Base-by-base conservation (phyloP, 2,888 invertebrate genomes). In the Brachyptera putata region DNA sequence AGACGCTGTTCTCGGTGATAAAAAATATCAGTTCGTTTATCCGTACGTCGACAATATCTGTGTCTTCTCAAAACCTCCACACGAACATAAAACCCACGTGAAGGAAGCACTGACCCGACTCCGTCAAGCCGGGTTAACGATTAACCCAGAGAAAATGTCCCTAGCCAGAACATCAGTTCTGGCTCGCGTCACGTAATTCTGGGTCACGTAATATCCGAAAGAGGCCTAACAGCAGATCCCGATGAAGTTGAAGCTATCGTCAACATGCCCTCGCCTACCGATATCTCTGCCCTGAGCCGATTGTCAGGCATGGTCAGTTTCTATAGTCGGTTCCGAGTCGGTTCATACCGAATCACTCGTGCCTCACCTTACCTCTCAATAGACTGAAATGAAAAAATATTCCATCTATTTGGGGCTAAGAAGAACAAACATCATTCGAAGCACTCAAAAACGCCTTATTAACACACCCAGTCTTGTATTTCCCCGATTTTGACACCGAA, bases 1-100 rank as follows among this genome's bases (percentile, higher is more conserved):
- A 13, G 26, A 63, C 16, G 11, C 25, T 11, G 46, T 57, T 5
- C 50, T 57, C 3, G 55, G 53, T 2, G 61, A 58, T 30, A 11
- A 55, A 21, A 55, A 55, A 55, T 55, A 55, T 14, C 3, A 18
- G n/a, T 55, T 16, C 37, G 30, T 30, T 1, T 55, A 14, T 21
- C 3, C 30, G 1, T 55, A 55, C n/a, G 14, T 55, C 9, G 55
- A 55, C 21, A 55, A 55, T 26, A 2, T 55, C 13, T 30, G 13
- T 14, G n/a, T 55, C 30, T 55, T 30, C 21, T 34, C 34, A 7
- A 14, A 22, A 21, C 22, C 14, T 34, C 18, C 55, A 11, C n/a
- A 30, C 9, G 24, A 55, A 30, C 30, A 55, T 16, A 13, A 11
- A 22, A 13, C 2, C 13, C 24, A 30, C 14, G 34, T 55, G 9